Conservation (phyloP, 1,140 invertebrate species). For the Procambarus virginalis region DNA sequence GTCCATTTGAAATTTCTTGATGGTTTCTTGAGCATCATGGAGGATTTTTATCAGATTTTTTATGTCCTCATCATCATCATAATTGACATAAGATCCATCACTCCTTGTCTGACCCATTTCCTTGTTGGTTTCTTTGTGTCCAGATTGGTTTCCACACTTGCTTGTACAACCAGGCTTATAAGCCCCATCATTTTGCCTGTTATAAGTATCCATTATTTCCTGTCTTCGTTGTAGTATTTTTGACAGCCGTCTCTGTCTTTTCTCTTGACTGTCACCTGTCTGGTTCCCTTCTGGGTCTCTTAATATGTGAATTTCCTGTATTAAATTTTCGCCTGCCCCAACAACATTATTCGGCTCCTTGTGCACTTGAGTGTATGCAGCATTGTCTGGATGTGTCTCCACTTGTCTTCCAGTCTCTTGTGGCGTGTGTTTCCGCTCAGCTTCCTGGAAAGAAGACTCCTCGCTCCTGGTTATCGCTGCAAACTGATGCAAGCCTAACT, state of each 20-base stretch:
- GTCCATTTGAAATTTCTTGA: slow-evolving; percentile 41
- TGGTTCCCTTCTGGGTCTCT: not conserved
- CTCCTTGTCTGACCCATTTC: not conserved
- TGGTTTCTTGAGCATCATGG: slow-evolving; percentile 28
- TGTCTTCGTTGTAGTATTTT: not conserved
- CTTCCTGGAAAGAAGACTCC: not conserved
- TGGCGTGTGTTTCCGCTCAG: not conserved
- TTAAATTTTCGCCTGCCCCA: not conserved
- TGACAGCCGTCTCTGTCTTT: not conserved
- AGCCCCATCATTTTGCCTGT: slow-evolving; percentile 42
- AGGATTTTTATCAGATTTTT: slow-evolving; percentile 39
- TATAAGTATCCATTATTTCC: not conserved
- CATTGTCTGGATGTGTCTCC: not conserved
- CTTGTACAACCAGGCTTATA: slow-evolving; percentile 8
- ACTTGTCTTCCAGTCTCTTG: not conserved
- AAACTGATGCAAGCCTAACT: slow-evolving; percentile 14
- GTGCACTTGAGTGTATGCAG: not conserved
- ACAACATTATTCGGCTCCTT: not conserved
- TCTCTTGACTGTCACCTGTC: not conserved
- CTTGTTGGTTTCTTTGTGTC: not conserved
- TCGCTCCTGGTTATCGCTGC: not conserved
- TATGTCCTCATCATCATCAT: slow-evolving; percentile 27
- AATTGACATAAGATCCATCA: not conserved
- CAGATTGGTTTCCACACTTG: not conserved
- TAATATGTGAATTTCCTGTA: not conserved